Percentiles rank a stretch among this genome's conserved stretches.
Conservation (phyloP, 1,140 invertebrate genomes). For the Trinorchestia longiramus region DNA sequence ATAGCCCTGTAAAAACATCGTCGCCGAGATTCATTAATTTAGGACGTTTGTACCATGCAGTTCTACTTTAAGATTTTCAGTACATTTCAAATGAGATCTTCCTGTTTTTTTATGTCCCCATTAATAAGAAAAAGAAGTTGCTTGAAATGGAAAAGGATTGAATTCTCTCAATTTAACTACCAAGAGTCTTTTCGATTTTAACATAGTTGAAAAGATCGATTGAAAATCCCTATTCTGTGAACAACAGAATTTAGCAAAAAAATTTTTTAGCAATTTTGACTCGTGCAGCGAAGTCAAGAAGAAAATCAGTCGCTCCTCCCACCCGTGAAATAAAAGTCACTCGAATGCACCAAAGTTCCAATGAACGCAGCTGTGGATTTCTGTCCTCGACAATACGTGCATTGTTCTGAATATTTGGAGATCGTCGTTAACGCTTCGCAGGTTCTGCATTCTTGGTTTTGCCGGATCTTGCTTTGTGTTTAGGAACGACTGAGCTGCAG, state of each 20-base stretch:
- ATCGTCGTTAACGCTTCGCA: neutral
- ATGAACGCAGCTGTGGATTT: neutral
- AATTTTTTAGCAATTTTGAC: no score
- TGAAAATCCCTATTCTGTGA: neutral
- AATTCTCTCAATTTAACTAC: neutral
- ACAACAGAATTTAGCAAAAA: neutral
- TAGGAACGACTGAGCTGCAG: neutral
- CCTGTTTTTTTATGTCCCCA: neutral
- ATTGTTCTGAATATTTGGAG: neutral
- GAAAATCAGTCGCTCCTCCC: no score
- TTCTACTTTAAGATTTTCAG: conserved; percentile 29
- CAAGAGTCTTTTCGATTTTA: neutral
- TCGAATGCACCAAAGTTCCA: neutral
- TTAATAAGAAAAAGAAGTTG: neutral
- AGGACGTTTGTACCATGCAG: conserved; percentile 27
- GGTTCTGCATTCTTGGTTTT: neutral
- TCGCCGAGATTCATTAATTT: neutral
- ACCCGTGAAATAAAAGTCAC: neutral
- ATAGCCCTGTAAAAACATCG: neutral
- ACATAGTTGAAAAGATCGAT: neutral
- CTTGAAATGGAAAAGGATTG: neutral
- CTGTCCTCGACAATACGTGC: neutral
- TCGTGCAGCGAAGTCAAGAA: no score
- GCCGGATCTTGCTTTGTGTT: neutral
- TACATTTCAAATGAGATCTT: conserved; percentile 42